Base-by-base conservation (phyloP, 1,140 invertebrate genomes). In the Zaprionus davidi region DNA sequence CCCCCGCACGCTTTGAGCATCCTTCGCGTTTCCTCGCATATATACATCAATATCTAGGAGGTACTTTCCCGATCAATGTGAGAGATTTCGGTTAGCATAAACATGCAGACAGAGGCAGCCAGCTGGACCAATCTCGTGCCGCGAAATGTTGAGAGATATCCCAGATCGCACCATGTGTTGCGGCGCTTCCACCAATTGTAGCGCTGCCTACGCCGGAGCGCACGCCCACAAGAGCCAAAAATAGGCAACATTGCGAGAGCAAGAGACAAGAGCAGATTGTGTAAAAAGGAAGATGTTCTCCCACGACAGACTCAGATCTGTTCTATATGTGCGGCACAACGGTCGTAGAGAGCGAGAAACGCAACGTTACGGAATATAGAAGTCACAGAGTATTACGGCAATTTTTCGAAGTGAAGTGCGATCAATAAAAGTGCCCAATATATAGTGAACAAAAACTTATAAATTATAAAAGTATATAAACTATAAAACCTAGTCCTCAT, bases 151-250 rank as follows among this genome's bases (percentile, higher is more conserved):
- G 59, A 71, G 70, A 71, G 81, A 74, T 68, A 71, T 72, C 66
- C 56, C 36, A 79, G 78, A 90, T 88, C 86, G n/a, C 82, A 88
- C 82, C 85, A 88, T 88, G 79, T 88, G 85, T 76, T 76, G 58
- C 44, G 24, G 15, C 53, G 70, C 63, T 67, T 90, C 84, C 78
- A 82, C 84, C 84, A 88, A 88, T 88, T 84, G 78, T 56, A 71
- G 73, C 60, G 36, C 64, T 24, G 57, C 12, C 57, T 58, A 22
- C 41, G 65, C 51, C 44, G 51, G 57, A 63, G 58, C 68, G 58
- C 68, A 81, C 85, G 85, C 85, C 85, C 46, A 82, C 79, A 80
- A 71, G 86, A 82, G 79, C 82, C 85, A 82, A 81, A 90, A 90
- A 90, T 90, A 90, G 85, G 44, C 66, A 49, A 70, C 22, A 70